Percentiles rank a stretch among this genome's conserved stretches.
Conservation (phyloP, 2,888 invertebrate genomes). For the Nezara viridula region DNA sequence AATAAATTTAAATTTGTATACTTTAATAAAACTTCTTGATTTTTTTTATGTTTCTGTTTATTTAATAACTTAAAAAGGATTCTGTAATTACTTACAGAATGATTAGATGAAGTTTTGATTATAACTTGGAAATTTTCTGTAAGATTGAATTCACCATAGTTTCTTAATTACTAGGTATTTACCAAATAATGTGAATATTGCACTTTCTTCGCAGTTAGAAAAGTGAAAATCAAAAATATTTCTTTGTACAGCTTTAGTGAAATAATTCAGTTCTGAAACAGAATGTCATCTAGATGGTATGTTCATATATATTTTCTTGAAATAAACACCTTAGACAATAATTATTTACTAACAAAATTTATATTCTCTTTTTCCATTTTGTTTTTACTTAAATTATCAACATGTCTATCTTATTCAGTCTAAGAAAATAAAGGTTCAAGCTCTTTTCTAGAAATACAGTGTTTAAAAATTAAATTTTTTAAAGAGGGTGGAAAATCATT, state of each 20-base stretch:
- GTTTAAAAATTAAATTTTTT: too few relatives aligned
- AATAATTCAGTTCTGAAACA: background rate
- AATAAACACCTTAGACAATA: background rate
- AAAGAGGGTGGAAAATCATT: too few relatives aligned
- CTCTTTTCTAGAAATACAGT: too few relatives aligned
- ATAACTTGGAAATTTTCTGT: background rate
- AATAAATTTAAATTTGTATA: background rate
- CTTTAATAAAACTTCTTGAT: background rate
- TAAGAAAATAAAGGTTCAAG: too few relatives aligned
- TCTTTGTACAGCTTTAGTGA: background rate
- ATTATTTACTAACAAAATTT: background rate
- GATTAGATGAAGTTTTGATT: background rate
- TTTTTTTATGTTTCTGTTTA: background rate
- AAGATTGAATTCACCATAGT: background rate
- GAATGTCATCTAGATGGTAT: conserved; percentile 31
- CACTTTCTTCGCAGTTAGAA: background rate
- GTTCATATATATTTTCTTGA: background rate
- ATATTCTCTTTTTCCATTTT: background rate
- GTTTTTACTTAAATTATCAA: background rate
- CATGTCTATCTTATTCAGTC: background rate
- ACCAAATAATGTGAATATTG: background rate
- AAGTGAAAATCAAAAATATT: background rate
- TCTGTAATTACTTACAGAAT: background rate
- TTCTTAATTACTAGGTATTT: background rate
- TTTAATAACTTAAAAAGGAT: background rate